phyloP scores from a whole-genome alignment of 2,113 vertebrate genomes.

The Tylochromis polylepis region DNA sequence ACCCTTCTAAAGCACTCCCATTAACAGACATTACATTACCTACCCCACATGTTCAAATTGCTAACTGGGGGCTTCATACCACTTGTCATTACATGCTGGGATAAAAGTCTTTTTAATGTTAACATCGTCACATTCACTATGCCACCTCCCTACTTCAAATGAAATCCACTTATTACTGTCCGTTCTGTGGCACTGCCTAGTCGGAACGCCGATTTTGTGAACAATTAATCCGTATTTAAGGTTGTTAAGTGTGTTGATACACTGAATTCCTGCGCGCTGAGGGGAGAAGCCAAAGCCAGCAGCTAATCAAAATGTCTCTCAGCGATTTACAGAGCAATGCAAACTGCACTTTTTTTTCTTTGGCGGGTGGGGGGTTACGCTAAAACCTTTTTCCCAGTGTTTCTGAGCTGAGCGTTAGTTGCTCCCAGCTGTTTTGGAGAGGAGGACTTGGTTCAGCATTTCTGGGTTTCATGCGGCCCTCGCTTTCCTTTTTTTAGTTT shows the following conservation, averaged over 20 bases:
- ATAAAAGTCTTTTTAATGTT: conserved; percentile 50
- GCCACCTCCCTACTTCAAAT: conserved; percentile 20
- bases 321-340: conserved; percentile 56
- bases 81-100: conserved; percentile 40
- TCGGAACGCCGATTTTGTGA: conserved; percentile 29
- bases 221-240: conserved; percentile 68
- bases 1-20: conserved; percentile 45
- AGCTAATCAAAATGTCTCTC: conserved; percentile 59
- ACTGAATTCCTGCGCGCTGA: conserved; percentile 35
- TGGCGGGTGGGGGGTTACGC: neutral
- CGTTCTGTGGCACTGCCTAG: conserved; percentile 3
- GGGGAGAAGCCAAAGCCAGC: conserved; percentile 20
- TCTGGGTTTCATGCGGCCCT: conserved; percentile 28
- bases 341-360: conserved; percentile 7
- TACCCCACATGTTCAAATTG: conserved; percentile 39
- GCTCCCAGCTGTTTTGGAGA: conserved; percentile 56
- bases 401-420: conserved; percentile 17
- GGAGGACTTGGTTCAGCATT: conserved; percentile 54
- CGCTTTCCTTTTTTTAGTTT: neutral
- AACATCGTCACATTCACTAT: conserved; percentile 28
- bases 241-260: conserved; percentile 61
- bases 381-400: conserved; percentile 25
- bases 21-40: conserved; percentile 55
- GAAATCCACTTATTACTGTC: conserved; percentile 38
- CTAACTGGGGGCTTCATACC: conserved; percentile 25